Evolutionary conservation across 2,888 invertebrate species (phyloP).

Genomic region (Parochlus steinenii): DNA sequence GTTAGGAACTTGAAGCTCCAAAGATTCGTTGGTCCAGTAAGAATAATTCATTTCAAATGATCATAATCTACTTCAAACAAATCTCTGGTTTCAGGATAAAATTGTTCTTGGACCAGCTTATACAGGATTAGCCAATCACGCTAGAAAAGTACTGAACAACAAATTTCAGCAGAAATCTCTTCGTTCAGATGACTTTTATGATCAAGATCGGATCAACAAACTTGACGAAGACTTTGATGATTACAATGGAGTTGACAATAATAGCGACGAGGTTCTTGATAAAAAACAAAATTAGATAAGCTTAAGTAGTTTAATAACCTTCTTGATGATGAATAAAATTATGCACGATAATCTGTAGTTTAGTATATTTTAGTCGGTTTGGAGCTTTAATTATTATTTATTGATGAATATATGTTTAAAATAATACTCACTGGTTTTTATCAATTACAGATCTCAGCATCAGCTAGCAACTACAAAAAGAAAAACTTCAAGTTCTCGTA

Average conservation of each 20-base stretch:
- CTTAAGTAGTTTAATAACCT: too few relatives aligned
- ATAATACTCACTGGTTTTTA: too few relatives aligned
- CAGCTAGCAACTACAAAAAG: constrained; percentile 3
- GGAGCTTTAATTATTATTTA: too few relatives aligned
- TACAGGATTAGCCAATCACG: constrained; percentile 26
- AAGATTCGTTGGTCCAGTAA: background rate
- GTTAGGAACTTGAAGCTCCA: background rate
- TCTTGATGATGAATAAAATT: too few relatives aligned
- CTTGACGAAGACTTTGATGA: constrained; percentile 1
- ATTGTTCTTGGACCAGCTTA: constrained; percentile 27
- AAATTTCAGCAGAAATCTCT: constrained; percentile 3
- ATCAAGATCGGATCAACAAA: background rate
- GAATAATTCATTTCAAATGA: background rate
- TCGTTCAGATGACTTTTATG: background rate
- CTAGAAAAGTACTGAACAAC: constrained; percentile 22
- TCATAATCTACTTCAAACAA: background rate
- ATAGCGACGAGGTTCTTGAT: too few relatives aligned
- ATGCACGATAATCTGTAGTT: too few relatives aligned
- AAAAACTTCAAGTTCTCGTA: constrained; percentile 48
- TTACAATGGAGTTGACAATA: background rate
- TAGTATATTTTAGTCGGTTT: too few relatives aligned
- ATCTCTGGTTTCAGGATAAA: constrained; percentile 21
- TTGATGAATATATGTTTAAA: too few relatives aligned
- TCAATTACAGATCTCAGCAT: too few relatives aligned
- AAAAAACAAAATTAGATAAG: too few relatives aligned